Percentiles rank a stretch among this genome's conserved stretches.
Evolutionary conservation across 2,888 invertebrate species (phyloP).

Genomic region (Folsomia manolachei): DNA sequence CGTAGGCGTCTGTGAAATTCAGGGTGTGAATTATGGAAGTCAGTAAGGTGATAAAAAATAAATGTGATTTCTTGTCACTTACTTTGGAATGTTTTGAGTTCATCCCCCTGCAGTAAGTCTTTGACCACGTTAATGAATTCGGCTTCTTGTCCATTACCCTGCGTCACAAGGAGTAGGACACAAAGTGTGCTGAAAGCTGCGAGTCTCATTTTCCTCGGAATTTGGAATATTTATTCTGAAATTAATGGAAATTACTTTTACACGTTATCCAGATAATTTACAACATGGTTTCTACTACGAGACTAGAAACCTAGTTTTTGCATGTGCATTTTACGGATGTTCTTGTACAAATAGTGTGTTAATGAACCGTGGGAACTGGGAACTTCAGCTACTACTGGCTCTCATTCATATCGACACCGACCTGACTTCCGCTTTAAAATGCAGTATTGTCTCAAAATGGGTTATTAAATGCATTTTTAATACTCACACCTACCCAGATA

Average conservation of each 20-base stretch:
- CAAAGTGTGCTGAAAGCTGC: background rate
- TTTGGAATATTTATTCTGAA: background rate
- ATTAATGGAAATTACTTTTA: background rate
- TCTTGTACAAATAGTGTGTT: background rate
- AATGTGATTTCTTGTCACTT: slow-evolving; percentile 25
- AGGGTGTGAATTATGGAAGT: background rate
- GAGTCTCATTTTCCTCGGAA: slow-evolving; percentile 7
- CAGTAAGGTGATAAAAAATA: background rate
- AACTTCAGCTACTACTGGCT: too few species aligned
- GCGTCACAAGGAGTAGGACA: background rate
- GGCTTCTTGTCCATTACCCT: slow-evolving; percentile 26
- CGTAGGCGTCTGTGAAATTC: slow-evolving; percentile 39
- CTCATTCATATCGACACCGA: too few species aligned
- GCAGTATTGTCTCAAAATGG: too few species aligned
- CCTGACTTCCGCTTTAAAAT: too few species aligned
- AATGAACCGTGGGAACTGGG: background rate
- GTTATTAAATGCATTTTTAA: too few species aligned
- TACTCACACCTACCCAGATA: too few species aligned
- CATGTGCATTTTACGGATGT: background rate
- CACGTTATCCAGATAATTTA: background rate
- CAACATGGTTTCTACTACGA: background rate
- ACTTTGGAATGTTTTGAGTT: slow-evolving; percentile 48
- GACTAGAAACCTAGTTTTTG: background rate
- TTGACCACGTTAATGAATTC: slow-evolving; percentile 46
- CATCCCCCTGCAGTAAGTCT: slow-evolving; percentile 48